Evolutionary conservation across 2,888 invertebrate species (phyloP).

Genomic region (Bombylius discolor): DNA sequence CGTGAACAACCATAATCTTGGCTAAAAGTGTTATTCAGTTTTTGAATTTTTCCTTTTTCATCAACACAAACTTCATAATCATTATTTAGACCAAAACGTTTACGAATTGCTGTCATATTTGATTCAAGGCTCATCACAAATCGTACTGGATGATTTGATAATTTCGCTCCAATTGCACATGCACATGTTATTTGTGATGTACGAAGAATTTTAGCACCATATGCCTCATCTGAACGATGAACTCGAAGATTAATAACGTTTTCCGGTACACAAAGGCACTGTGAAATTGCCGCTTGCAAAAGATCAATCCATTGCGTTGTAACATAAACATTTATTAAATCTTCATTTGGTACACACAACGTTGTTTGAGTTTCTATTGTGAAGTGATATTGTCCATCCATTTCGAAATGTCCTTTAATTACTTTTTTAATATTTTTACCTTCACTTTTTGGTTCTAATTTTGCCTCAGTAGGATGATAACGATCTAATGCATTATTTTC

Average conservation of each 20-base stretch:
- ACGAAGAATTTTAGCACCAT: conserved; percentile 53
- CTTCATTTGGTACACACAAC: conserved; percentile 49
- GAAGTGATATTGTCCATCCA: conserved; percentile 53
- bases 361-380: conserved; percentile 55
- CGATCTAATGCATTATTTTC: conserved; percentile 18
- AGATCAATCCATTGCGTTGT: conserved; percentile 47
- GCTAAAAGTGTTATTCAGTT: conserved; percentile 42
- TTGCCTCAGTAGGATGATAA: conserved; percentile 1
- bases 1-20: conserved; percentile 40
- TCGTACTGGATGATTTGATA: conserved; percentile 48
- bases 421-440: no score
- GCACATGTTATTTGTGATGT: conserved; percentile 44
- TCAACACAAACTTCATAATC: conserved; percentile 50
- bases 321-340: conserved; percentile 50
- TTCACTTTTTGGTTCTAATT: conserved; percentile 17
- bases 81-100: conserved; percentile 40
- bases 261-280: conserved; percentile 41
- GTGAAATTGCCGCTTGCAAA: conserved; percentile 41
- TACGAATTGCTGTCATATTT: conserved; percentile 50
- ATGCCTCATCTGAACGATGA: conserved; percentile 53
- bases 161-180: conserved; percentile 49
- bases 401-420: conserved; percentile 41
- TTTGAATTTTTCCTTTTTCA: conserved; percentile 49
- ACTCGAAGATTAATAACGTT: conserved; percentile 49
- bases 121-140: conserved; percentile 48